Conservation (phyloP, 2,113 vertebrate genomes). For the Seriola dumerili region DNA sequence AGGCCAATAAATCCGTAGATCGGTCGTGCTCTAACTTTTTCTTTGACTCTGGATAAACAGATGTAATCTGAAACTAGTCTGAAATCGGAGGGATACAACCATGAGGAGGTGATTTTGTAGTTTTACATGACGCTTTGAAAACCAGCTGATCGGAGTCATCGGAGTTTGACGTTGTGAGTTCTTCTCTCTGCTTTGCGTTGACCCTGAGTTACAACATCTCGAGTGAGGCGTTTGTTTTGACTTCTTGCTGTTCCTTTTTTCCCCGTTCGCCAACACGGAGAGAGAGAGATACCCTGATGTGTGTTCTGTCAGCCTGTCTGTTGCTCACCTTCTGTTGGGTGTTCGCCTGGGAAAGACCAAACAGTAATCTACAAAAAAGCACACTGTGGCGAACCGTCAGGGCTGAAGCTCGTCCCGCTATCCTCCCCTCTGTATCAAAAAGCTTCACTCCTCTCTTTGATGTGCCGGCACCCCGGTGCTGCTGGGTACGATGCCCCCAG, state of each 20-base stretch:
- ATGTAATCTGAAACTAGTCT: too few relatives aligned
- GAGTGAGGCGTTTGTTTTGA: conserved; percentile 58
- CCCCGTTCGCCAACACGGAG: conserved; percentile 28
- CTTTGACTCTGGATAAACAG: too few relatives aligned
- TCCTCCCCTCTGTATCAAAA: conserved; percentile 62
- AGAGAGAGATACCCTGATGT: conserved; percentile 57
- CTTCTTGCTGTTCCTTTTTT: conserved; percentile 25
- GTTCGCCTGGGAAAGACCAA: conserved; percentile 60
- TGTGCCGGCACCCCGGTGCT: conserved; percentile 62
- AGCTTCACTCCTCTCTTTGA: conserved; percentile 60
- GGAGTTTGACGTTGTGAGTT: neutral
- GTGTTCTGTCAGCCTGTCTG: conserved; percentile 64
- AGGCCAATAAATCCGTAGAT: too few relatives aligned
- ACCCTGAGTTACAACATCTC: conserved; percentile 46
- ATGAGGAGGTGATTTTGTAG: too few relatives aligned
- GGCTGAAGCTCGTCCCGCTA: conserved; percentile 68
- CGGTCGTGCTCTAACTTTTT: too few relatives aligned
- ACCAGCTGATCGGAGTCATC: conserved; percentile 9
- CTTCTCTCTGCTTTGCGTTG: conserved; percentile 21
- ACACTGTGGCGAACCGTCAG: conserved; percentile 67
- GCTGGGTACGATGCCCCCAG: conserved; percentile 62
- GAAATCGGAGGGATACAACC: too few relatives aligned
- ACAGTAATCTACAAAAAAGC: conserved; percentile 75
- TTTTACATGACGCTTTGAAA: too few relatives aligned
- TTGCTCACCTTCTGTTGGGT: conserved; percentile 33